Conservation (phyloP, 2,113 vertebrate species). For the Tapirus terrestris region DNA sequence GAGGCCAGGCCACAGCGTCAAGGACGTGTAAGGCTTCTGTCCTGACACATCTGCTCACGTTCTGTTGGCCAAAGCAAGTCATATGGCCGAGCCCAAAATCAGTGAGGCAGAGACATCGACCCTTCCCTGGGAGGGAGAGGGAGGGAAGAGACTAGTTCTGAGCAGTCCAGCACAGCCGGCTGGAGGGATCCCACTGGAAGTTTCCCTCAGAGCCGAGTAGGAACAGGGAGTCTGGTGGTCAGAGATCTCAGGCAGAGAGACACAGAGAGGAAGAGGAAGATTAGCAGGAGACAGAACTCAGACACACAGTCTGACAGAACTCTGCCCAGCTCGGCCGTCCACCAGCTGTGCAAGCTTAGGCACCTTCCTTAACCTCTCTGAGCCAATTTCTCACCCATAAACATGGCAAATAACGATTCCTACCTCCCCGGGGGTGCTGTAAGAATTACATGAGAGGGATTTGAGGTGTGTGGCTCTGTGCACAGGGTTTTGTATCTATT, state of each 20-base stretch:
- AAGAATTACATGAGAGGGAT: neutral
- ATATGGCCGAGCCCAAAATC: neutral
- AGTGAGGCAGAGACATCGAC: neutral
- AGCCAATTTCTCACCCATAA: neutral
- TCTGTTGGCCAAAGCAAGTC: neutral
- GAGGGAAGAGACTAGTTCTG: neutral
- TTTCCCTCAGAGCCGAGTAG: neutral
- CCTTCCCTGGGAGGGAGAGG: neutral
- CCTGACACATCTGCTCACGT: neutral
- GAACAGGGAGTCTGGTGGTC: neutral
- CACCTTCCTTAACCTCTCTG: neutral
- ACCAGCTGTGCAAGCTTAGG: neutral
- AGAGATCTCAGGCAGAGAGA: neutral
- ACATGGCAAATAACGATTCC: neutral
- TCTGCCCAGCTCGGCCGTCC: neutral
- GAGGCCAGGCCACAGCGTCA: too few relatives aligned
- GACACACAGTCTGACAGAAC: neutral
- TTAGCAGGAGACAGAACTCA: neutral
- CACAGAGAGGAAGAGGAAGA: too few relatives aligned
- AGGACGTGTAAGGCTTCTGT: too few relatives aligned
- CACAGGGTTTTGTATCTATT: neutral
- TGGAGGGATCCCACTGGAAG: neutral
- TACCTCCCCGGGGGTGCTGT: neutral
- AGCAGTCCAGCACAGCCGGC: too few relatives aligned
- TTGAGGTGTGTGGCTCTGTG: neutral